Conservation (phyloP, 2,113 vertebrate genomes). For the Ranitomeya imitator region DNA sequence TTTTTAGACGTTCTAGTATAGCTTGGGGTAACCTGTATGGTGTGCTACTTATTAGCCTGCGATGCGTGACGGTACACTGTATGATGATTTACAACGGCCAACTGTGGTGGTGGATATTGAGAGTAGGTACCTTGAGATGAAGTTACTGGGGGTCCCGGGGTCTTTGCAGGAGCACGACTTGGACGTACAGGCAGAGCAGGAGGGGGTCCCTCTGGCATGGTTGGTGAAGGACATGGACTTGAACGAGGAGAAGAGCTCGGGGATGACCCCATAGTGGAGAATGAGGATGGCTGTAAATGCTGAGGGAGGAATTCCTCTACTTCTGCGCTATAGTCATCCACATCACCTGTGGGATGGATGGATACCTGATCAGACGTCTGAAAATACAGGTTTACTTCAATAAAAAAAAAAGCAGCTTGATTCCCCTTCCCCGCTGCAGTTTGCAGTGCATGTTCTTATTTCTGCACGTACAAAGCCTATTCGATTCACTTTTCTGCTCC, state of each 20-base stretch:
- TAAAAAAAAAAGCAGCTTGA: neutral
- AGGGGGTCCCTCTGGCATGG: constrained; percentile 77
- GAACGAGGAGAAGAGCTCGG: constrained; percentile 85
- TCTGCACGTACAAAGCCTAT: too few species aligned
- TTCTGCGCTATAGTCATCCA: constrained; percentile 88
- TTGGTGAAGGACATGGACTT: constrained; percentile 93
- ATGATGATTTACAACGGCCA: too few species aligned
- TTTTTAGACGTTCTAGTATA: too few species aligned
- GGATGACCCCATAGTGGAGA: constrained; percentile 79
- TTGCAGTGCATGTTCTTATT: too few species aligned
- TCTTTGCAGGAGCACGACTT: constrained; percentile 74
- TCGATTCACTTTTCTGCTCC: too few species aligned
- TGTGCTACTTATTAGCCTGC: too few species aligned
- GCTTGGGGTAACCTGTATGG: too few species aligned
- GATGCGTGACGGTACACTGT: too few species aligned
- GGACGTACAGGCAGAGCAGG: constrained; percentile 77
- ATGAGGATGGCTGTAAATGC: constrained; percentile 83
- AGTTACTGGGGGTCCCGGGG: constrained; percentile 71
- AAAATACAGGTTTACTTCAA: neutral
- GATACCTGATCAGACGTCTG: neutral
- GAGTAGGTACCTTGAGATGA: constrained; percentile 66
- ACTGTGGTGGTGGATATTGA: neutral
- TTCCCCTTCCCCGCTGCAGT: too few species aligned
- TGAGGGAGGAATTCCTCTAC: constrained; percentile 93
- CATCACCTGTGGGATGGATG: constrained; percentile 77